Percentiles rank a stretch among this genome's conserved stretches.
Conservation (phyloP, 2,797 vertebrate genomes). For the Spinus pinus region DNA sequence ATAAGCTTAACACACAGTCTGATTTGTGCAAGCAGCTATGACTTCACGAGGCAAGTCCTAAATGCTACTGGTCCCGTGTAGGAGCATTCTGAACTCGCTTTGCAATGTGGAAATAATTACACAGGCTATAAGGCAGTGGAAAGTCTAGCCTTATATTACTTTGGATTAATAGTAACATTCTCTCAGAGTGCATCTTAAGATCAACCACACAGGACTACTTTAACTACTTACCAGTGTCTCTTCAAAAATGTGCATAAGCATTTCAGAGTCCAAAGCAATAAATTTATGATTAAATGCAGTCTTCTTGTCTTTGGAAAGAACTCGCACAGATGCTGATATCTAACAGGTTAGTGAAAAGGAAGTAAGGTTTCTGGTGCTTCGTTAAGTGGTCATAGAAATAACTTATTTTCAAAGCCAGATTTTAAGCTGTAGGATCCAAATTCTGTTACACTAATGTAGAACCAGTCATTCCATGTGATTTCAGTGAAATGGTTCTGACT, state of each 20-base stretch:
- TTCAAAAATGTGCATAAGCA: neutral
- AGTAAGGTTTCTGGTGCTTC: neutral
- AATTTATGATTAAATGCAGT: neutral
- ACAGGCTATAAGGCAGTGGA: neutral
- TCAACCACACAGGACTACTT: neutral
- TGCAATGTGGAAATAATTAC: slow-evolving; percentile 11
- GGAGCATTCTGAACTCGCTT: neutral
- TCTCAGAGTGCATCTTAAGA: neutral
- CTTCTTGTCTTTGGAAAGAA: slow-evolving; percentile 38
- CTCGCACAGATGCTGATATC: neutral
- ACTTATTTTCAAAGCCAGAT: neutral
- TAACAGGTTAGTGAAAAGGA: neutral
- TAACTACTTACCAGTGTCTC: neutral
- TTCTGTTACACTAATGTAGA: neutral
- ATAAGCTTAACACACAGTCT: neutral
- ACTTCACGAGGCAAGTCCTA: neutral
- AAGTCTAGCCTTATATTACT: neutral
- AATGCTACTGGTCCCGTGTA: neutral
- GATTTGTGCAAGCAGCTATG: neutral
- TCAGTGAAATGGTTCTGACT: slow-evolving; percentile 21
- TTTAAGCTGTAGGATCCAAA: neutral
- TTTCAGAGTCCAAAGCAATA: slow-evolving; percentile 13
- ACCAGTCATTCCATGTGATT: slow-evolving; percentile 2
- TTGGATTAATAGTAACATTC: slow-evolving; percentile 20
- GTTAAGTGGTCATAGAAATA: slow-evolving; percentile 10